These are phyloP conservation scores for Platyscapa corneri DNA, from an alignment of 1,140 invertebrate species.

Conservation along the genomic window DNA sequence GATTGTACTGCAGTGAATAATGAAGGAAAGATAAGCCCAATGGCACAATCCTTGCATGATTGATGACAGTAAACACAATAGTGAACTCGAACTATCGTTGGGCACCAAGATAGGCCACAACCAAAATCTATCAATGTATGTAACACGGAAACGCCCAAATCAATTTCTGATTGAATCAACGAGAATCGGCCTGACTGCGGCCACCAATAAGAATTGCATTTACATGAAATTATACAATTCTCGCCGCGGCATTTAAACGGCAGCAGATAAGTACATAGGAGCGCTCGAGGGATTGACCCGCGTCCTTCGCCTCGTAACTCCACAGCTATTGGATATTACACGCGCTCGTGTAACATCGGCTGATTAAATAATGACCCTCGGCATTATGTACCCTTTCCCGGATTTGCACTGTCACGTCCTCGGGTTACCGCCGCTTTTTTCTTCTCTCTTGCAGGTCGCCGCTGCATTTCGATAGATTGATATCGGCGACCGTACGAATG, in stretches of 20 bases:
- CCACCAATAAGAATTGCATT: not conserved
- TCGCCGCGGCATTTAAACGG: too few species aligned
- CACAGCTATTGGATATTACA: not conserved
- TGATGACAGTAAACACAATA: conserved; percentile 1
- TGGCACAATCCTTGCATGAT: conserved; percentile 16
- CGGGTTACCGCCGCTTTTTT: not conserved
- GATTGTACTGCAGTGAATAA: not conserved
- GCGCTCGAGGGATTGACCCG: not conserved
- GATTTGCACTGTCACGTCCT: conserved; percentile 48
- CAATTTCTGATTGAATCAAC: conserved; percentile 9
- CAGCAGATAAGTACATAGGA: not conserved
- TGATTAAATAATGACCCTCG: conserved; percentile 23
- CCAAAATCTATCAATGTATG: not conserved
- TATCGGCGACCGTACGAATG: not conserved
- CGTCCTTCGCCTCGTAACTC: not conserved
- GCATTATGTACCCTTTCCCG: conserved; percentile 31
- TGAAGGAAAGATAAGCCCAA: not conserved
- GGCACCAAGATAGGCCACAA: not conserved
- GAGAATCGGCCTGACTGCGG: not conserved
- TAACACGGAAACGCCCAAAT: conserved; percentile 37
- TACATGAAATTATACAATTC: not conserved
- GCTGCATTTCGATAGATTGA: conserved; percentile 32
- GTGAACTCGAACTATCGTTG: not conserved
- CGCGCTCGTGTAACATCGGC: not conserved
- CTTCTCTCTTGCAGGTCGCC: not conserved